These are phyloP conservation scores for Cerastoderma edule DNA, from an alignment of 2,888 invertebrate genomes.

Conservation along the genomic window DNA sequence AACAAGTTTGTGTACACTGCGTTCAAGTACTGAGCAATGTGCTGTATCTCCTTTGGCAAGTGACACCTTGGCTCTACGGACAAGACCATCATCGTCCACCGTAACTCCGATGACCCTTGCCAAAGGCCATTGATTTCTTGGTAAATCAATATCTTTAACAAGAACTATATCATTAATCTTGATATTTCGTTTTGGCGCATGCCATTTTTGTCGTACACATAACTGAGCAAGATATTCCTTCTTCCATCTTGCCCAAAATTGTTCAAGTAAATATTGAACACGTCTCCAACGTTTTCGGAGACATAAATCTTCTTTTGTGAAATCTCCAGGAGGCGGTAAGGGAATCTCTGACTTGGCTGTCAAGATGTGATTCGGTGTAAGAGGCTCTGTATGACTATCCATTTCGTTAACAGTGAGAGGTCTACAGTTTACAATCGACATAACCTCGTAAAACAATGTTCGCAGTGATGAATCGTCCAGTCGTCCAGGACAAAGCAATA, in stretches of 20 bases:
- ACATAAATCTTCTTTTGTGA: constrained; percentile 34
- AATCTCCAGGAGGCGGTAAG: constrained; percentile 46
- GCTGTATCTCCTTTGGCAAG: not conserved
- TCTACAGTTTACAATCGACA: constrained; percentile 41
- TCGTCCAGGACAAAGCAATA: constrained; percentile 34
- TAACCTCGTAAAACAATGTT: constrained; percentile 44
- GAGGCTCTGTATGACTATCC: constrained; percentile 36
- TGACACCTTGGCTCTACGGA: constrained; percentile 44
- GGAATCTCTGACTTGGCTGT: constrained; percentile 42
- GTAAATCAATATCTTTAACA: constrained; percentile 38
- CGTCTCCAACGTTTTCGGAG: constrained; percentile 36
- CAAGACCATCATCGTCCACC: constrained; percentile 46
- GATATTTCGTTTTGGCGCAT: constrained; percentile 44
- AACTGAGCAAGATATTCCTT: constrained; percentile 29
- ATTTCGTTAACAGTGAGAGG: constrained; percentile 42
- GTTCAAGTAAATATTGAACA: constrained; percentile 32
- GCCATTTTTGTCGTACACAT: constrained; percentile 38
- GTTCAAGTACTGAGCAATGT: constrained; percentile 2
- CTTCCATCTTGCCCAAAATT: constrained; percentile 37
- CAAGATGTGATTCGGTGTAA: constrained; percentile 46
- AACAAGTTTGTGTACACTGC: constrained; percentile 26
- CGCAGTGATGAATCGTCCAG: constrained; percentile 39
- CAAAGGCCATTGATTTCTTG: constrained; percentile 41
- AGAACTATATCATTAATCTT: constrained; percentile 40
- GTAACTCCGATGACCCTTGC: constrained; percentile 32